Evolutionary conservation across 53 echinoderm and acorn worm genomes (phyloP).

Genomic region (Holothuria leucospilota): DNA sequence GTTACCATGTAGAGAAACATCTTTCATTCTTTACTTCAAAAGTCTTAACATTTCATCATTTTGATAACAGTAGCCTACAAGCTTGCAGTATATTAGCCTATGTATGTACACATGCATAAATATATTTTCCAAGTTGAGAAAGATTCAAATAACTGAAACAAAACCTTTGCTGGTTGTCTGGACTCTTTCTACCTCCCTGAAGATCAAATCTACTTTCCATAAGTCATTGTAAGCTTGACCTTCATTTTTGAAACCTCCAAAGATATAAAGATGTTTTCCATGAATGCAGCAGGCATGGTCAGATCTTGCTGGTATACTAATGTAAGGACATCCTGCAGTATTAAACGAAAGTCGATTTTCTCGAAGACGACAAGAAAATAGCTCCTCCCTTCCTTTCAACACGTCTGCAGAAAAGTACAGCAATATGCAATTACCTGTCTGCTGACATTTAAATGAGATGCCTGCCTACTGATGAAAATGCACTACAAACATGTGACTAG

Average conservation of each 20-base stretch:
- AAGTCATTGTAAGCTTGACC: conserved; percentile 44
- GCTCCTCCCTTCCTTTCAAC: background rate
- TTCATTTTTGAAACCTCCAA: conserved; percentile 45
- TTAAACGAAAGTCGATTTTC: conserved; percentile 21
- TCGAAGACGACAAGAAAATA: conserved; percentile 11
- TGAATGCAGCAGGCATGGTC: conserved; percentile 40
- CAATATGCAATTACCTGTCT: no score
- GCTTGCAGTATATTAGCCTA: no score
- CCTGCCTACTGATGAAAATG: no score
- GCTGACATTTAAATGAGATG: no score
- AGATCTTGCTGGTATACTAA: conserved; percentile 40
- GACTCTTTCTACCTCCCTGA: conserved; percentile 26
- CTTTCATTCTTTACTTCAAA: no score
- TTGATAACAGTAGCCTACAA: no score
- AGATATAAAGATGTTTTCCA: conserved; percentile 10
- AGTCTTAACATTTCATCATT: no score
- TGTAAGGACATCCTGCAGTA: conserved; percentile 22
- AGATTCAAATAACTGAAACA: no score
- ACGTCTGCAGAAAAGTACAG: conserved; percentile 6
- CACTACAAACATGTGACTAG: no score
- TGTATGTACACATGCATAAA: no score
- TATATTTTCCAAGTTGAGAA: no score
- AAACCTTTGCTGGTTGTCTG: conserved; percentile 23
- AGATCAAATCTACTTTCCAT: conserved; percentile 29
- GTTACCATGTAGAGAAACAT: no score